Evolutionary conservation across 1,140 invertebrate species (phyloP), one percentile per base, ranked within the genome.

Genomic region (Harlomillsia oculata): DNA sequence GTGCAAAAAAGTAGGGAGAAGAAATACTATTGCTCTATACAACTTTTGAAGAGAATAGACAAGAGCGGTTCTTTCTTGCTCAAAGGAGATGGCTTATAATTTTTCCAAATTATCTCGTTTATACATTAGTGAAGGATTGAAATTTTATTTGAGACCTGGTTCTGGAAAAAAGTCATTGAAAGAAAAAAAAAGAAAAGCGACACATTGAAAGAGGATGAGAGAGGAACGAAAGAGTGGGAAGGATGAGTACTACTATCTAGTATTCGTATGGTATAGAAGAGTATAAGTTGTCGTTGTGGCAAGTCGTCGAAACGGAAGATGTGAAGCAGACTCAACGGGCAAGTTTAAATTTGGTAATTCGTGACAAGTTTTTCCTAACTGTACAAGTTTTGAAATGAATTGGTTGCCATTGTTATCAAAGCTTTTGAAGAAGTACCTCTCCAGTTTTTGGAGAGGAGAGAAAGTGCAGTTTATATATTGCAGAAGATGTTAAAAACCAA

Each of bases 401-500:
- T 56, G 53, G 53, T 62, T 62, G 44, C 32, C 34, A 46, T 56
- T 62, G 53, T 56, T 62, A 56, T 56, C 53, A 56, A 28, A 28
- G 39, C 34, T 21, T 48, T 41, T 53, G 50, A 53, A 54, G 28
- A 29, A 48, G 43, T 58, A 48, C 45, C 36, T 43, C 21, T n/a
- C n/a, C n/a, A n/a, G n/a, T n/a, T n/a, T n/a, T n/a, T n/a, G 9
- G 8, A 18, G 43, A 34, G 53, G 14, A 28, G 28, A 34, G 32
- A 37, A 26, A 37, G 51, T 32, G 18, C 30, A 49, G 43, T 9
- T 45, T 51, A 39, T n/a, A n/a, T 20, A 21, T 14, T 36, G 21
- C 39, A 36, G 18, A 39, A 20, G 18, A 21, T 21, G 9, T 49
- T 18, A 11, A 20, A 8, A 45, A 28, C 21, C 16, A 30, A 14